Percentiles rank a stretch among this genome's conserved stretches.
Evolutionary conservation across 53 echinoderm and acorn worm species (phyloP).

Genomic region (Holothuria scabra): DNA sequence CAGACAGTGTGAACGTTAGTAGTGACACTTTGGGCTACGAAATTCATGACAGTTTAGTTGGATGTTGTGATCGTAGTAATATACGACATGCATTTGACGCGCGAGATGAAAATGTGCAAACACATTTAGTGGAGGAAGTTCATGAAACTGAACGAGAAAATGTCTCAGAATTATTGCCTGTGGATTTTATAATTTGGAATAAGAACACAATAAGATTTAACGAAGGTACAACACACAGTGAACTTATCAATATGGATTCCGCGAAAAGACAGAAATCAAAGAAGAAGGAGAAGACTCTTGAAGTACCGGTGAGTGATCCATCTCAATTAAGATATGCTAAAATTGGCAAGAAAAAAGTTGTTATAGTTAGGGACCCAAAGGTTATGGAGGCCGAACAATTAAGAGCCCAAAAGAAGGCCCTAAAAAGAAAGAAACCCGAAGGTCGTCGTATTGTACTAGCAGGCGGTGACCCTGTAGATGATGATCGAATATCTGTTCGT

Average conservation of each 20-base stretch:
- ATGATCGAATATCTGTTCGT: slow-evolving; percentile 8
- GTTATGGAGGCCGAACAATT: slow-evolving; percentile 24
- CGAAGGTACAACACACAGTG: background rate
- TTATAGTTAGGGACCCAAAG: slow-evolving; percentile 45
- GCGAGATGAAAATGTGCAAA: background rate
- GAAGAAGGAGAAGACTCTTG: slow-evolving; percentile 18
- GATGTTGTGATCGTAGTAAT: no score
- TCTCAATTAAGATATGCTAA: slow-evolving; percentile 36
- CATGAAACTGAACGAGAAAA: background rate
- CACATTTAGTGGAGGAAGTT: background rate
- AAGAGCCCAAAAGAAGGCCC: slow-evolving; percentile 23
- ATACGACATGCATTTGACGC: no score
- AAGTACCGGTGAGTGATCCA: slow-evolving; percentile 55
- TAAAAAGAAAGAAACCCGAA: slow-evolving; percentile 15
- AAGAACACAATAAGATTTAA: background rate
- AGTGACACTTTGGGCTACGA: no score
- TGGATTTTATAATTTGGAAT: slow-evolving; percentile 23
- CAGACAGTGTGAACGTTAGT: no score
- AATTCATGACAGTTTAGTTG: no score
- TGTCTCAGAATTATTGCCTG: background rate
- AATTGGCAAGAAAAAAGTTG: slow-evolving; percentile 43
- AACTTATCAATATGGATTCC: background rate
- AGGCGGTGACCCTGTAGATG: background rate
- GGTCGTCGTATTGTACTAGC: slow-evolving; percentile 1
- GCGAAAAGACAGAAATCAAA: background rate